Evolutionary conservation across 2,113 vertebrate species (phyloP).

Genomic region (Hydrochoerus hydrochaeris): DNA sequence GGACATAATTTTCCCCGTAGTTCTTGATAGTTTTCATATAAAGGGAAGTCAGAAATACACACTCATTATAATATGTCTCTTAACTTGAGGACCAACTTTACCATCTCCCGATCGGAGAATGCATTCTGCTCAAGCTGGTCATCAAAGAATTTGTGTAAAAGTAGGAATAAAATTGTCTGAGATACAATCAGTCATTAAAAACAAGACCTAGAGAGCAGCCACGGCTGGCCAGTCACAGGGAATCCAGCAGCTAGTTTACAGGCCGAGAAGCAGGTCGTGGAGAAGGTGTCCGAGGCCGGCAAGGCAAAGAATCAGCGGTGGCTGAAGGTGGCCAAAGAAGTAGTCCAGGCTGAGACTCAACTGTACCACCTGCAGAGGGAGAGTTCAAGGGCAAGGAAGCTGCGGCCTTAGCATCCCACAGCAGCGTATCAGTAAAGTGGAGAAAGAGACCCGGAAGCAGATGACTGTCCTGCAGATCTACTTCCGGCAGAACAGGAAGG

Average conservation of each 20-base stretch:
- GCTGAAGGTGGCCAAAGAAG: no score
- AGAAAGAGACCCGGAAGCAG: no score
- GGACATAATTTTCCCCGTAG: not conserved
- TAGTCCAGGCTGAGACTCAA: no score
- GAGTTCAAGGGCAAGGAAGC: no score
- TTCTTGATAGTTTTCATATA: not conserved
- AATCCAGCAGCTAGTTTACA: not conserved
- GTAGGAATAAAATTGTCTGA: not conserved
- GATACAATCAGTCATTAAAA: not conserved
- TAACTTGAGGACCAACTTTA: not conserved
- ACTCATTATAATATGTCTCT: not conserved
- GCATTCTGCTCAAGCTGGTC: not conserved
- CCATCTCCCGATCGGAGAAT: not conserved
- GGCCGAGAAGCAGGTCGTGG: not conserved
- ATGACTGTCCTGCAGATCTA: no score
- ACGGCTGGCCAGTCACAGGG: no score
- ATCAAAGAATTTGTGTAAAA: slow-evolving; percentile 31
- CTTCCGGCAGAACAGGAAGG: no score
- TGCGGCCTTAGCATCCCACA: no score
- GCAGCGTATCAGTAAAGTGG: no score
- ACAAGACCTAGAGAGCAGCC: not conserved
- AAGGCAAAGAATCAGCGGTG: no score
- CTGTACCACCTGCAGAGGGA: no score
- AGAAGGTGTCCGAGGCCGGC: no score
- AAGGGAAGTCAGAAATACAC: not conserved